Evolutionary conservation across 2,888 invertebrate genomes (phyloP).

Genomic region (Rhagium mordax): DNA sequence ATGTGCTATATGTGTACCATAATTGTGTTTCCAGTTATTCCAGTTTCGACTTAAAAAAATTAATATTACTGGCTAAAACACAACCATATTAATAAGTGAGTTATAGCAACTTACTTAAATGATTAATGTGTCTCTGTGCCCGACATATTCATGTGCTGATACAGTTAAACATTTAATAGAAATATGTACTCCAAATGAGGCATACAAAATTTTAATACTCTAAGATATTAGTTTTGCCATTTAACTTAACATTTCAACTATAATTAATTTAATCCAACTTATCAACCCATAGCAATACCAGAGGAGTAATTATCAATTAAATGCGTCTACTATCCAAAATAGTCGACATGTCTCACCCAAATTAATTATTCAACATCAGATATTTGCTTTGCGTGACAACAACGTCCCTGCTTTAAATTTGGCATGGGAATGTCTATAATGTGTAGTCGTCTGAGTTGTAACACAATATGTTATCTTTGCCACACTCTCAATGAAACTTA

Average conservation of each 20-base stretch:
- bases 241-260: not conserved
- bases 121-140: no score
- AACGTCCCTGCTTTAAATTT: not conserved
- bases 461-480: not conserved
- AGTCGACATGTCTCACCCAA: not conserved
- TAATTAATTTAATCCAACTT: not conserved
- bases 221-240: not conserved
- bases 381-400: not conserved
- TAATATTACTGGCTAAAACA: no score
- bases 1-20: no score
- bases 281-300: not conserved
- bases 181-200: no score
- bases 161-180: no score
- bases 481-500: not conserved
- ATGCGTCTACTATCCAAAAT: not conserved
- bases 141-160: no score
- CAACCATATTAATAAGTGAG: no score
- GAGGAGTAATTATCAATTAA: not conserved
- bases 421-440: not conserved
- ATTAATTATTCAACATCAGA: not conserved
- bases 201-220: no score
- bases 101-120: no score
- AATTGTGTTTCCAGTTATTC: no score
- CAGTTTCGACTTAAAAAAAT: no score
- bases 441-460: not conserved